Conservation (phyloP, 2,797 vertebrate species). For the Lycodopsis pacificus region DNA sequence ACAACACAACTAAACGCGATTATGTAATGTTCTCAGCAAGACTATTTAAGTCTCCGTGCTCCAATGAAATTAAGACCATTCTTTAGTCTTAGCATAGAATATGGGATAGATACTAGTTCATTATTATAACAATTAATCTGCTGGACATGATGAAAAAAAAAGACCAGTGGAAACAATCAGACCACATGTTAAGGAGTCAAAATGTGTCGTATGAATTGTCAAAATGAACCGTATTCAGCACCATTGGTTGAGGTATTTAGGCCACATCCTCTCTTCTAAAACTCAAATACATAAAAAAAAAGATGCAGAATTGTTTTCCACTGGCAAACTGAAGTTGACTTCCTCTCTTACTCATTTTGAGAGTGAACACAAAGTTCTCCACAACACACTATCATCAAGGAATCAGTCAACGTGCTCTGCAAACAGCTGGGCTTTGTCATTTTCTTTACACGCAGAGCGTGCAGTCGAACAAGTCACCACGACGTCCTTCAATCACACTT, state of each 20-base stretch:
- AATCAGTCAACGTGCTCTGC: conserved; percentile 23
- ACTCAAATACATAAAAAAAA: neutral
- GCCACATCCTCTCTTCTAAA: conserved; percentile 14
- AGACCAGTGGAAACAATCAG: neutral
- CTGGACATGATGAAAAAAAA: neutral
- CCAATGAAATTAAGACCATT: neutral
- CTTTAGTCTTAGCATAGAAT: neutral
- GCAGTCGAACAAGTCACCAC: neutral
- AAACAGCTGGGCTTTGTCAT: conserved; percentile 36
- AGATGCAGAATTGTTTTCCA: conserved; percentile 19
- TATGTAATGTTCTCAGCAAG: neutral
- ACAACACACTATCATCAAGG: conserved; percentile 26
- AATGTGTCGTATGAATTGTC: neutral
- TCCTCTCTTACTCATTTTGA: conserved; percentile 33
- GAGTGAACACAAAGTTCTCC: conserved; percentile 40
- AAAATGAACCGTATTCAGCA: neutral
- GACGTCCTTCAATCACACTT: neutral
- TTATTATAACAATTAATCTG: neutral
- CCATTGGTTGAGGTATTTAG: neutral
- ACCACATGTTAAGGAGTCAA: neutral
- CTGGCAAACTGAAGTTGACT: conserved; percentile 4
- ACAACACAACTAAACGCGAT: neutral
- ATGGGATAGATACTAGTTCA: neutral
- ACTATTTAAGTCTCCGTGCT: neutral
- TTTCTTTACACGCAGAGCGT: conserved; percentile 12